Base-by-base conservation (phyloP, 2,113 vertebrate species). In the Eolophus roseicapilla region DNA sequence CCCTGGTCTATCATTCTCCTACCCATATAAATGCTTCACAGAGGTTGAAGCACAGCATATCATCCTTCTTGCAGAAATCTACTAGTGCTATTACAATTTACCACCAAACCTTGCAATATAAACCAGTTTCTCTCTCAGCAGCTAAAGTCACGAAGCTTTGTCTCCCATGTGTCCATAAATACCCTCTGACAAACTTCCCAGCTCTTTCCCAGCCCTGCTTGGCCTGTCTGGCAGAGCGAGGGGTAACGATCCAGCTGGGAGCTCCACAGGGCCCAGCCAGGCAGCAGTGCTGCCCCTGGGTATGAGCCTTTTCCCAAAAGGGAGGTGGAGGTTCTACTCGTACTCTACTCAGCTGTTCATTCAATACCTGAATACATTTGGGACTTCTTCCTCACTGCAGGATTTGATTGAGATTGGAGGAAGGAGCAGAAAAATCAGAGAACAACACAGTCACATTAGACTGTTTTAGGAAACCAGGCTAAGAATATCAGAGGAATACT, bases 401-500 rank as follows among this genome's bases (percentile, higher is more conserved):
- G 37, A 75, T 85, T 77, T 74, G 68, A 69, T 33, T 39, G 86
- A 67, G 64, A 5, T 28, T 63, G 55, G 50, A 90, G 50, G 79
- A 90, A 60, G 29, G 39, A 76, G 71, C 44, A 63, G 31, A 17
- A 10, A 80, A 83, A 88, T 75, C 7, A 80, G 4, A 44, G n/a
- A 94, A 37, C 43, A 41, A 23, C 28, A 59, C 60, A 47, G 62
- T 53, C 9, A 4, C 19, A 31, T 90, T 76, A 62, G 62, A 15
- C 52, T 39, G 53, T 11, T 82, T 63, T 95, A 94, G 92, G 88
- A 92, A 93, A 35, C 41, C 21, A 82, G 43, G 81, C 86, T 95
- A 95, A 93, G 91, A 97, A 95, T 95, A 92, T 84, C 43, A 27
- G 71, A 71, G 65, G 57, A 89, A 31, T 94, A 89, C 52, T 69